Conservation (phyloP, 2,888 invertebrate species). For the Flabesymbios commensalis region DNA sequence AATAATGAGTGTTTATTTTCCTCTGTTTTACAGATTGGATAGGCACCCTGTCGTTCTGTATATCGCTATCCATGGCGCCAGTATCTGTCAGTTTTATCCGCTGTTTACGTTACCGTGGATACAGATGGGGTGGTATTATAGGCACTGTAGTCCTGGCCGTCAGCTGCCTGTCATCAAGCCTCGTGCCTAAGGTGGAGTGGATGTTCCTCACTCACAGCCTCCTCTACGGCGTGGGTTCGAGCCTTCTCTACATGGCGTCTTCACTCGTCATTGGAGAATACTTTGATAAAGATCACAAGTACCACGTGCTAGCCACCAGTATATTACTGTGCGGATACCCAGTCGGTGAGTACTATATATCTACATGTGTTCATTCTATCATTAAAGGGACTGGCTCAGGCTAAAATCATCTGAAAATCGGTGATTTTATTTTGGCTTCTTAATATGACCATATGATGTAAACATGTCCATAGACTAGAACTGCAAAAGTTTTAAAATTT, state of each 20-base stretch:
- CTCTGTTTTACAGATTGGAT: conserved; percentile 40
- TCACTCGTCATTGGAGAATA: conserved; percentile 46
- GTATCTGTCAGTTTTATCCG: conserved; percentile 41
- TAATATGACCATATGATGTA: no score
- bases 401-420: no score
- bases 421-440: no score
- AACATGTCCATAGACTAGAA: no score
- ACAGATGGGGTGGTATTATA: conserved; percentile 35
- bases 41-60: conserved; percentile 43
- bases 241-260: conserved; percentile 44
- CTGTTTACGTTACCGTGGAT: conserved; percentile 35
- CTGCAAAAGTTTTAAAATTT: no score
- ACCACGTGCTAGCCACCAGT: conserved; percentile 46
- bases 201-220: conserved; percentile 42
- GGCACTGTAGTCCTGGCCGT: conserved; percentile 38
- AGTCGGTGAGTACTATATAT: conserved; percentile 40
- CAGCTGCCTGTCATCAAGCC: conserved; percentile 39
- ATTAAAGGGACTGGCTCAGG: no score
- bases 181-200: conserved; percentile 39
- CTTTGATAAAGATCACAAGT: conserved; percentile 41
- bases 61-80: conserved; percentile 40
- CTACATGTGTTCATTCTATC: background rate
- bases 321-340: conserved; percentile 46
- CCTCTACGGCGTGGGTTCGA: conserved; percentile 42
- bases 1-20: no score